Base-by-base conservation (phyloP, 1,140 invertebrate genomes). In the Leptopilina clavipes region DNA sequence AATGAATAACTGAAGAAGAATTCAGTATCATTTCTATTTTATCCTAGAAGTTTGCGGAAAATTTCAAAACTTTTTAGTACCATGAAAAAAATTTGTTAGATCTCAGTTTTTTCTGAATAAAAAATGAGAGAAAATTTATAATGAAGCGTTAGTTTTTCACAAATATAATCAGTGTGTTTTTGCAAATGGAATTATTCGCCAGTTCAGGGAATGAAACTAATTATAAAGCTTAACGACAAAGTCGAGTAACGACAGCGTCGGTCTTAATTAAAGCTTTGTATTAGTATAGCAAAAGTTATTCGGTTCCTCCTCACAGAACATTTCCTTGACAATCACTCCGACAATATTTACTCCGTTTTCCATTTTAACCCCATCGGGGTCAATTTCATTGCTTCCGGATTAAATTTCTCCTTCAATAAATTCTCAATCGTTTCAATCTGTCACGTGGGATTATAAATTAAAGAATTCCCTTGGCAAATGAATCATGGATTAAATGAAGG, bases 201-300 rank as follows among this genome's bases (percentile, higher is more conserved):
- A 17, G 3, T 52, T 52, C 48, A 52, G 48, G 14, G 17, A 52
- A 14, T 52, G 12, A 52, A 52, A 17, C 48, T 52, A 52, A 52
- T 52, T 52, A 52, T 52, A 52, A 52, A 52, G 48, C 48, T 12
- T 17, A 52, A 52, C 37, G 48, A 52, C 48, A 52, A 12, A 52
- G 14, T 7, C 37, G 7, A 52, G 48, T 52, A 52, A 52, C 48
- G 48, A 52, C n/a, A 17, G 48, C 5, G 48, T 17, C 48, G 48
- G 48, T 52, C n/a, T 52, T 52, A 52, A 52, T 52, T 52, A 52
- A 52, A 52, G 48, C 48, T 52, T 52, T 52, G 48, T 52, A 52
- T 52, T 52, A 52, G 48, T 17, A 12, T 14, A 52, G 48, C n/a
- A 17, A 52, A 52, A 52, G 17, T 52, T 52, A 52, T 52, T 52